Evolutionary conservation across 1,140 invertebrate genomes (phyloP).

Genomic region (Whitmania pigra): DNA sequence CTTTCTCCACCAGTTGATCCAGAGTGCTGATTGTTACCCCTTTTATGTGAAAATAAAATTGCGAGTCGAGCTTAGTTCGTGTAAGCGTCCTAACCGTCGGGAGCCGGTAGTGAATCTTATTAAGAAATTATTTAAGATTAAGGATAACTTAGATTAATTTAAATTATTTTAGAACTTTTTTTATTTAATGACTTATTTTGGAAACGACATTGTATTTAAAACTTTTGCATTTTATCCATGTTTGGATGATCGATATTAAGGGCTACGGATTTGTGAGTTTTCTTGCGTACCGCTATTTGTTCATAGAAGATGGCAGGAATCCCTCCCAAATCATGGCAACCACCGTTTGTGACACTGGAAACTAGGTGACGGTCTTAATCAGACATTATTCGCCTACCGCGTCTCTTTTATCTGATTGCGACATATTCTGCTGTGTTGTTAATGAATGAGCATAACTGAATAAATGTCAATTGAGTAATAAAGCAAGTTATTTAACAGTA

Average conservation of each 20-base stretch:
- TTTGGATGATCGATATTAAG: not conserved
- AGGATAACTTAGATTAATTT: too few species aligned
- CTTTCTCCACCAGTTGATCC: too few species aligned
- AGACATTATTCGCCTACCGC: not conserved
- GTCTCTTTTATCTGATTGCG: not conserved
- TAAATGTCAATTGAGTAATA: not conserved
- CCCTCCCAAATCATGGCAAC: slow-evolving; percentile 29
- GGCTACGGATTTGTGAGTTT: not conserved
- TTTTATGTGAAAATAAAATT: not conserved
- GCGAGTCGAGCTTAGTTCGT: not conserved
- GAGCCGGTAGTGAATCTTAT: too few species aligned
- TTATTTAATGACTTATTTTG: too few species aligned
- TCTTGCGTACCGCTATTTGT: not conserved
- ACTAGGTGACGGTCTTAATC: slow-evolving; percentile 24
- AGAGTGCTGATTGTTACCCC: too few species aligned
- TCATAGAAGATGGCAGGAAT: slow-evolving; percentile 24
- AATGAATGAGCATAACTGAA: not conserved
- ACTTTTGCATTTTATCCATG: too few species aligned
- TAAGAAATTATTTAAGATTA: too few species aligned
- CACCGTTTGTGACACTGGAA: slow-evolving; percentile 27
- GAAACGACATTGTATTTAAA: too few species aligned
- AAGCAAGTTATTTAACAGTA: slow-evolving; percentile 48
- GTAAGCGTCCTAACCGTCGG: too few species aligned
- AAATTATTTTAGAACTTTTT: too few species aligned
- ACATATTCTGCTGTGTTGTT: not conserved